Base-by-base conservation (phyloP, 2,888 invertebrate genomes). In the Drosophila neutralis region DNA sequence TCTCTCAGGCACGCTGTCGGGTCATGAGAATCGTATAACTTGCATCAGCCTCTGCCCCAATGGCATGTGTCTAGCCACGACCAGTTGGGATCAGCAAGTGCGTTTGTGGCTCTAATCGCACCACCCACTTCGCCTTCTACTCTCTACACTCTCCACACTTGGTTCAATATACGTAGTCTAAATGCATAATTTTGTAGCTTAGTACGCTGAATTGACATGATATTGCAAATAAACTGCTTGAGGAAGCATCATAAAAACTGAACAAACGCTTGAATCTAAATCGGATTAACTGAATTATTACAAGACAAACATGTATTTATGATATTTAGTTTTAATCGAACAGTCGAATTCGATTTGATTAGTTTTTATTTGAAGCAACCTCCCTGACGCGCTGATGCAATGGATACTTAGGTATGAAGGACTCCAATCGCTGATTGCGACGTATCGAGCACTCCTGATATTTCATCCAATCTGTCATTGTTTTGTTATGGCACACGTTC, bases 61-160 rank as follows among this genome's bases (percentile, higher is more conserved):
- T 92, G 98, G 98, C 38, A 95, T 98, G 93, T 97, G 97, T 7
- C 91, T 98, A 79, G 96, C 96, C n/a, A 96, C 97, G 74, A 97
- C 97, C 92, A 98, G 98, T 82, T 98, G 98, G 98, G 98, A 98
- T 94, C 96, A 97, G 90, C 94, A 95, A 87, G 97, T 98, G 68
- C 94, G 96, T 86, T 95, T 98, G 76, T 98, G 98, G 98, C 97
- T 97, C 75, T 97, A 94, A 91, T 74, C 54, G 53, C 31, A 59
- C 11, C 27, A 45, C 11, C 29, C 10, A 11, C 18, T 6, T 4
- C 21, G 18, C 42, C 15, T 38, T 38, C 31, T 29, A 29, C 52
- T 29, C 56, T 61, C 49, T 49, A 61, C 69, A 64, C 64, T 61
- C 59, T 64, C 49, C 53, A 67, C 67, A 59, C 62, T 64, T 58